A percentile compares a stretch with the other conserved stretches of the same genome.
Evolutionary conservation across 2,797 vertebrate species (phyloP).

Genomic region (Enteromius anoplus): DNA sequence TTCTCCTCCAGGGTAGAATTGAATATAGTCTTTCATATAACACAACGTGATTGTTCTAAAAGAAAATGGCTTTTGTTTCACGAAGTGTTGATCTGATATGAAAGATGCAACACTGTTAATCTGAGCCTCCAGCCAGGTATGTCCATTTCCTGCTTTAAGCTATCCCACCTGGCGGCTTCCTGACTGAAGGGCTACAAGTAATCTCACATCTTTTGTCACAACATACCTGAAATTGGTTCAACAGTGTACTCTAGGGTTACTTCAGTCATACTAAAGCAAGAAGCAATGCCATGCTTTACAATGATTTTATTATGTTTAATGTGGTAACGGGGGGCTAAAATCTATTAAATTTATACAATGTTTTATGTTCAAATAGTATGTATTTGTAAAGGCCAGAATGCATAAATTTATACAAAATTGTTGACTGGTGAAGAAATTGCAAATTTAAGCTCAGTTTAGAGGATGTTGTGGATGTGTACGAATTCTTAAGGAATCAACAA

Average conservation of each 20-base stretch:
- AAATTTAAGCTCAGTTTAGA: not conserved
- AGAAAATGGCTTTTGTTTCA: conserved; percentile 45
- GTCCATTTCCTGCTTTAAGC: conserved; percentile 51
- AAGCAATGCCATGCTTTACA: not conserved
- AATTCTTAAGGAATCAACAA: not conserved
- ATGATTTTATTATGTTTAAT: not conserved
- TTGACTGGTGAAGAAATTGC: not conserved
- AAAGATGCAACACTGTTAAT: conserved; percentile 24
- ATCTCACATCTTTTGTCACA: conserved; percentile 34
- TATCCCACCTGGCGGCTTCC: conserved; percentile 47
- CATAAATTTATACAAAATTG: not conserved
- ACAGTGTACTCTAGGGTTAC: conserved; percentile 1
- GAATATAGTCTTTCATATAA: conserved; percentile 36
- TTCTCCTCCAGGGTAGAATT: conserved; percentile 28
- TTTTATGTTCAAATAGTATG: conserved; percentile 3
- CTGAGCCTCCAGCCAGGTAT: conserved; percentile 36
- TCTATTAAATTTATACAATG: too few relatives aligned
- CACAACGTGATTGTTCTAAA: conserved; percentile 49
- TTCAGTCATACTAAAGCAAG: not conserved
- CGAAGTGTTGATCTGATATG: conserved; percentile 49
- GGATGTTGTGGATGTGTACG: not conserved
- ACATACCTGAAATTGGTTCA: conserved; percentile 9
- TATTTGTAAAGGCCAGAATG: not conserved
- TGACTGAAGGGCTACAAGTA: conserved; percentile 9
- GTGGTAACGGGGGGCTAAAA: not conserved